Evolutionary conservation across 2,113 vertebrate species (phyloP).

Genomic region (Rhagologus leucostigma): DNA sequence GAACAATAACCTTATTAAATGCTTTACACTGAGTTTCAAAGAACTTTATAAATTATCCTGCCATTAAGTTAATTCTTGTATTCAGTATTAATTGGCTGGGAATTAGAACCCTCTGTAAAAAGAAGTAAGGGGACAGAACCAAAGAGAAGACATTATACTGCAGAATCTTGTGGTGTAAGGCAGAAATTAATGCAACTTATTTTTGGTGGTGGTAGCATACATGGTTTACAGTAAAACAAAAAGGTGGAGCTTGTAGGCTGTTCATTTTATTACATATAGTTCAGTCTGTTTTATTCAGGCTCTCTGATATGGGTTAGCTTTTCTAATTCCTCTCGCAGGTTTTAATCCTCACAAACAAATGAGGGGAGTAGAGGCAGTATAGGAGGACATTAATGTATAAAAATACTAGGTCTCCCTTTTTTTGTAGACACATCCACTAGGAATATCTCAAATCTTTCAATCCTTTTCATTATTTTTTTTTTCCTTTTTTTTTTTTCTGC

Average conservation of each 20-base stretch:
- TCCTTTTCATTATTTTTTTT: neutral
- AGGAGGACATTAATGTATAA: neutral
- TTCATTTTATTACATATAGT: neutral
- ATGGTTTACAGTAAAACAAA: neutral
- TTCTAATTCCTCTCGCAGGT: neutral
- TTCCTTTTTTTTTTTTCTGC: too few species aligned
- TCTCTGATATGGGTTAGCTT: neutral
- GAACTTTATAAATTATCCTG: neutral
- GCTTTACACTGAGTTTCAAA: constrained; percentile 3
- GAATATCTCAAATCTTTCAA: neutral
- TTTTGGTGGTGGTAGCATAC: neutral
- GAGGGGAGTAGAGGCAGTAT: neutral
- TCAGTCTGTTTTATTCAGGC: neutral
- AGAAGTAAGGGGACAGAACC: neutral
- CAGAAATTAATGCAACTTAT: neutral
- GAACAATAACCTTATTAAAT: neutral
- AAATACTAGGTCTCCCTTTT: neutral
- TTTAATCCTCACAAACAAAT: neutral
- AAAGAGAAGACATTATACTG: neutral
- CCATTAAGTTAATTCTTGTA: constrained; percentile 10
- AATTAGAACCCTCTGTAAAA: neutral
- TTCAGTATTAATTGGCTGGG: neutral
- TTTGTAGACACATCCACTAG: rapidly evolving
- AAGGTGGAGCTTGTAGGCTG: neutral
- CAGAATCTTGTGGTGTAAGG: neutral